phyloP scores from a whole-genome alignment of 2,113 vertebrate genomes.

The Cavia aperea region DNA sequence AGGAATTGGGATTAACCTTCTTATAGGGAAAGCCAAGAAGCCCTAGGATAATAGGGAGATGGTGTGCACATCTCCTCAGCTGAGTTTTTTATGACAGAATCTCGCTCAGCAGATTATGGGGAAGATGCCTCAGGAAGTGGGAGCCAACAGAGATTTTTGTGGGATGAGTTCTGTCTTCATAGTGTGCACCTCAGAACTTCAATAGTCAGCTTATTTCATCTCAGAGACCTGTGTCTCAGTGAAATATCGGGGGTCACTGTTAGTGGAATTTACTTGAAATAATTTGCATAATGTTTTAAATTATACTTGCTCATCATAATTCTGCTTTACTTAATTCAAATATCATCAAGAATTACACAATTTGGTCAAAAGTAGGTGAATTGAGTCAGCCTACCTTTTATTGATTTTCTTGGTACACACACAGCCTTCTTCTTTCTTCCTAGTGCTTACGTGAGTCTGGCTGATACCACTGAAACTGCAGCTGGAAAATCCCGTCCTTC shows the following conservation, averaged over 20 bases:
- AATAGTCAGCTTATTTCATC: not conserved
- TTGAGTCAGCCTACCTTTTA: not conserved
- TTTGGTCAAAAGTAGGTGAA: slow-evolving; percentile 6
- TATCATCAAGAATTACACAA: not conserved
- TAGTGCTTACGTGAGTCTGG: not conserved
- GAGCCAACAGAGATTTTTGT: not conserved
- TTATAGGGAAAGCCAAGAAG: slow-evolving; percentile 3
- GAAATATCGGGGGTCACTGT: not conserved
- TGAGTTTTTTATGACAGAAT: not conserved
- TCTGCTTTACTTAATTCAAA: slow-evolving; percentile 12
- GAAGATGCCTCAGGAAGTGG: not conserved
- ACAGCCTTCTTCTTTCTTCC: not conserved
- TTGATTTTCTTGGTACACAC: not conserved
- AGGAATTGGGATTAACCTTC: slow-evolving; percentile 53
- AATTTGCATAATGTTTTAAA: not conserved
- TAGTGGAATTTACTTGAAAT: slow-evolving; percentile 23
- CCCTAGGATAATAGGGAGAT: not conserved
- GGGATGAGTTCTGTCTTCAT: not conserved
- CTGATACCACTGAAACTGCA: not conserved
- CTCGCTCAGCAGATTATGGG: not conserved
- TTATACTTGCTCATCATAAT: slow-evolving; percentile 26
- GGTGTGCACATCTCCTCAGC: not conserved
- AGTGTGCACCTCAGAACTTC: not conserved
- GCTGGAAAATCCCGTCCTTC: not conserved
- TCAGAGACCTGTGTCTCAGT: not conserved